A percentile compares a stretch with the other conserved stretches of the same genome.
These are phyloP conservation scores for Promerops cafer DNA, from an alignment of 2,113 vertebrate species.

Conservation along the genomic window DNA sequence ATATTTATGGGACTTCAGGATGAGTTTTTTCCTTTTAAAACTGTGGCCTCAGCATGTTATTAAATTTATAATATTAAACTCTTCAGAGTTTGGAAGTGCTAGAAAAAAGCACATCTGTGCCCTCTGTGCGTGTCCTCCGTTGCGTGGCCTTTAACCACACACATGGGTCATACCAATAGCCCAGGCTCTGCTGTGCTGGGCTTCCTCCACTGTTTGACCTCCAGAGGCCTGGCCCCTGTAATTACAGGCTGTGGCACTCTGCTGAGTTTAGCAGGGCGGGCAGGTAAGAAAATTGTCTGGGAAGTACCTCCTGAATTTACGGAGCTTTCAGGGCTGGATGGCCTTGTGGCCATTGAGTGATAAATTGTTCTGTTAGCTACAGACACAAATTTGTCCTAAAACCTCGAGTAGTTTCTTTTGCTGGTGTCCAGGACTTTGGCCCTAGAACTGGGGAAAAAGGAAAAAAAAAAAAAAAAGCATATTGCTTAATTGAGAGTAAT, in stretches of 20 bases:
- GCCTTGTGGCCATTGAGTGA: not conserved
- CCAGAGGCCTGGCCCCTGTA: not conserved
- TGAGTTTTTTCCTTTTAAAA: not conserved
- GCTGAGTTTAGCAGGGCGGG: not conserved
- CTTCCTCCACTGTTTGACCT: not conserved
- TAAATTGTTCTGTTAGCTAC: not conserved
- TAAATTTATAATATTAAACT: not conserved
- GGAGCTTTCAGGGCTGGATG: not conserved
- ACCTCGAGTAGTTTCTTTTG: not conserved
- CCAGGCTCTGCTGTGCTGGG: not conserved
- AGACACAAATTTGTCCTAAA: not conserved
- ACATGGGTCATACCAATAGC: not conserved
- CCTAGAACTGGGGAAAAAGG: not conserved
- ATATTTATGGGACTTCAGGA: not conserved
- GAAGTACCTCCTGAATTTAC: not conserved
- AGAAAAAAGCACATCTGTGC: not conserved
- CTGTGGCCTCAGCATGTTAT: not conserved
- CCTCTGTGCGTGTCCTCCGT: accelerated
- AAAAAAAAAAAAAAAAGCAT: not conserved
- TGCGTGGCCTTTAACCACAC: not conserved
- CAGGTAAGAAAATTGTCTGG: not conserved
- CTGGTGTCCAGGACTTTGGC: not conserved
- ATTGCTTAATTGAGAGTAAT: not conserved
- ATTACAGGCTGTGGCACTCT: not conserved
- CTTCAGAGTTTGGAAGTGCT: not conserved